A percentile compares a stretch with the other conserved stretches of the same genome.
These are phyloP conservation scores for Cydia amplana DNA, from an alignment of 1,140 invertebrate species.

Conservation along the genomic window DNA sequence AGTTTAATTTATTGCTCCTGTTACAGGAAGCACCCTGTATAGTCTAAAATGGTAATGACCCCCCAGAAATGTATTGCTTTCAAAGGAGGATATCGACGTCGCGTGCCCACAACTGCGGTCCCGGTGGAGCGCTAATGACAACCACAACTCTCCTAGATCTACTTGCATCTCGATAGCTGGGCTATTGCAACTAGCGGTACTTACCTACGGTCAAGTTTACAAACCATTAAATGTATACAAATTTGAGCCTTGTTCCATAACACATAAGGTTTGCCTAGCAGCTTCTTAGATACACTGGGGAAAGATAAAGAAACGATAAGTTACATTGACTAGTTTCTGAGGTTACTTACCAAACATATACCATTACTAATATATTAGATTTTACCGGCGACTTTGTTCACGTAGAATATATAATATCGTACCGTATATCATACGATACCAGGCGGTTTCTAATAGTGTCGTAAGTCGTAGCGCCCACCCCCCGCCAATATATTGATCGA, in stretches of 20 bases:
- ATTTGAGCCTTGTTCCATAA: background rate
- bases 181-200: background rate
- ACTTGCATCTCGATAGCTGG: constrained; percentile 7
- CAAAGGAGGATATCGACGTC: background rate
- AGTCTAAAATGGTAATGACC: no score
- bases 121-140: constrained; percentile 8
- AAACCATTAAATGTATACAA: background rate
- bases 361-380: no score
- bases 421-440: background rate
- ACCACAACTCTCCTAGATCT: constrained; percentile 14
- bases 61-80: background rate
- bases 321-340: background rate
- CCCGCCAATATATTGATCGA: constrained; percentile 12
- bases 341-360: background rate
- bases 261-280: background rate
- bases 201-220: constrained; percentile 6
- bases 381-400: background rate
- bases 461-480: background rate
- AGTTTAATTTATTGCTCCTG: no score
- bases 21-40: no score
- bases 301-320: background rate
- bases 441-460: background rate
- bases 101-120: constrained; percentile 3
- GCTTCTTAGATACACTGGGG: background rate
- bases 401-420: no score